phyloP scores from a whole-genome alignment of 1,140 invertebrate genomes.

The Bathynomus jamesi region DNA sequence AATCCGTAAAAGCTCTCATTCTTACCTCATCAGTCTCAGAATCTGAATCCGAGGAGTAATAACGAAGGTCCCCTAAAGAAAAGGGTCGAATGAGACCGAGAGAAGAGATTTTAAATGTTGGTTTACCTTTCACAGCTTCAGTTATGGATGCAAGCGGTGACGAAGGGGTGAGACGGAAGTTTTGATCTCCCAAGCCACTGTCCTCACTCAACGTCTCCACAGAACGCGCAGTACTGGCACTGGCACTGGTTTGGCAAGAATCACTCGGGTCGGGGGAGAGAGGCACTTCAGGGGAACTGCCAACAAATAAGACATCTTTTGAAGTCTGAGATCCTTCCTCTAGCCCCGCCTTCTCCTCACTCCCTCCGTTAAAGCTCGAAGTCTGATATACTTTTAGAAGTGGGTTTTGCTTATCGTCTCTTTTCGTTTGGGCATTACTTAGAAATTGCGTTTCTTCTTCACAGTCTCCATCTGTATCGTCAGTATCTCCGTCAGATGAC shows the following conservation, averaged over 20 bases:
- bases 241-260: neutral
- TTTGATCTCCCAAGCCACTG: neutral
- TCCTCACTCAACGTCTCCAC: neutral
- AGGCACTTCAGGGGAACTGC: neutral
- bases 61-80: slow-evolving; percentile 18
- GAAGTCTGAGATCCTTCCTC: neutral
- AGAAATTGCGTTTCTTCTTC: neutral
- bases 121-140: too few species aligned
- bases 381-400: neutral
- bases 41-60: slow-evolving; percentile 7
- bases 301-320: neutral
- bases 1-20: neutral
- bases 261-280: neutral
- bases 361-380: neutral
- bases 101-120: too few species aligned
- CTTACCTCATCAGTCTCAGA: slow-evolving; percentile 18
- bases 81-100: slow-evolving; percentile 5
- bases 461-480: neutral
- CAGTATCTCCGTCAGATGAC: neutral
- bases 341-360: neutral
- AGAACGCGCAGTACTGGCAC: neutral
- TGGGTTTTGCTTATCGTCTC: neutral
- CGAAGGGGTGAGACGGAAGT: neutral
- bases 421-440: neutral
- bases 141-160: too few species aligned